phyloP scores from a whole-genome alignment of 1,140 invertebrate species.

The Berghia stephanieae region DNA sequence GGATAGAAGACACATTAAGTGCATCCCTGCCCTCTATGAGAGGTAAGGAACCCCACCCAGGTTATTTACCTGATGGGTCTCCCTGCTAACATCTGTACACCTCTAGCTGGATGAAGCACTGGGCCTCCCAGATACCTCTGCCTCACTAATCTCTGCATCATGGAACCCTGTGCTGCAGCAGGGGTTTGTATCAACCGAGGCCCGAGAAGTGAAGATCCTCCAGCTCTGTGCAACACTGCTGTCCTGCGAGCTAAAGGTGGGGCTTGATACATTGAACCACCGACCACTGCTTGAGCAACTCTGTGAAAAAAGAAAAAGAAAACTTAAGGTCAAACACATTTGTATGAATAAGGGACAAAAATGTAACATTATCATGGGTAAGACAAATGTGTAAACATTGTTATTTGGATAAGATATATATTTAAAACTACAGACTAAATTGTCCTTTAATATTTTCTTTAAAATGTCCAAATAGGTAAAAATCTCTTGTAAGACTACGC shows the following conservation, averaged over 20 bases:
- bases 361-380: not conserved
- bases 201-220: not conserved
- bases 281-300: constrained; percentile 6
- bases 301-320: not conserved
- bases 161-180: not conserved
- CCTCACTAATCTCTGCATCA: constrained; percentile 23
- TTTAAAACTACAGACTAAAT: not conserved
- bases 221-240: not conserved
- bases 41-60: too few species aligned
- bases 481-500: too few species aligned
- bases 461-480: too few species aligned
- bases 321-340: not conserved
- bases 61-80: constrained; percentile 17
- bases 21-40: not conserved
- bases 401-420: not conserved
- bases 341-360: not conserved
- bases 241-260: not conserved
- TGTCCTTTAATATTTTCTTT: too few species aligned
- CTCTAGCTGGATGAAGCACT: constrained; percentile 15
- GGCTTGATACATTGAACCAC: not conserved
- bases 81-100: constrained; percentile 21
- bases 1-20: not conserved
- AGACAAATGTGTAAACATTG: not conserved
- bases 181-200: not conserved
- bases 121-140: constrained; percentile 29